Evolutionary conservation across 2,888 invertebrate species (phyloP).

Genomic region (Parelbella ahira): DNA sequence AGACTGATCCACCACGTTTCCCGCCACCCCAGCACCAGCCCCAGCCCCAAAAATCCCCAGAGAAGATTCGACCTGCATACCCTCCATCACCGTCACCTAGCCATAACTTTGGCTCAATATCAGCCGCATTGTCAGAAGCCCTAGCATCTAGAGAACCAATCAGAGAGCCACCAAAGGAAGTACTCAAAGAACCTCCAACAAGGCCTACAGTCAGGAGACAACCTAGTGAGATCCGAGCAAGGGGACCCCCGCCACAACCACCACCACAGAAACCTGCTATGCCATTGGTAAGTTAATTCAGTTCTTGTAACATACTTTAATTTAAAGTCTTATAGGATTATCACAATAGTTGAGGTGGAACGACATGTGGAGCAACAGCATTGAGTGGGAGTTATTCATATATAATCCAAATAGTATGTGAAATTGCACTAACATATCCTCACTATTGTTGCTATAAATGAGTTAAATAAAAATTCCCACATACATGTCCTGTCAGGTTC

Average conservation of each 20-base stretch:
- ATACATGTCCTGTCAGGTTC: too few species aligned
- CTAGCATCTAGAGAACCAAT: slow-evolving; percentile 44
- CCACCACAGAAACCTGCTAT: slow-evolving; percentile 86
- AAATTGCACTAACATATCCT: too few species aligned
- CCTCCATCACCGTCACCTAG: slow-evolving; percentile 38
- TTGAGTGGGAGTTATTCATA: too few species aligned
- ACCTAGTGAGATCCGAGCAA: slow-evolving; percentile 62
- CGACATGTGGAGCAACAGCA: too few species aligned
- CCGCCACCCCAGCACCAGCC: slow-evolving; percentile 50
- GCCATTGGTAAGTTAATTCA: slow-evolving; percentile 77
- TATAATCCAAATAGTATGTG: too few species aligned
- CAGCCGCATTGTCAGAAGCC: slow-evolving; percentile 60
- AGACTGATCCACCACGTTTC: slow-evolving; percentile 57
- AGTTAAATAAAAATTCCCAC: too few species aligned
- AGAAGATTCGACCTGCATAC: slow-evolving; percentile 46
- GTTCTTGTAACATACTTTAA: too few species aligned
- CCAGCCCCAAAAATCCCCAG: slow-evolving; percentile 51
- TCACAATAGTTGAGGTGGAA: too few species aligned
- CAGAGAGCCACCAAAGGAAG: slow-evolving; percentile 61
- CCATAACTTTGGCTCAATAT: slow-evolving; percentile 56
- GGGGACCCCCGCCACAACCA: slow-evolving; percentile 91
- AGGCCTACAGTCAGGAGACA: slow-evolving; percentile 57
- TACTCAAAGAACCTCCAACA: slow-evolving; percentile 43
- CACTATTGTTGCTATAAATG: too few species aligned
- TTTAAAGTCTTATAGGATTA: too few species aligned